phyloP scores from a whole-genome alignment of 2,888 invertebrate species.

The Cyclophora albipunctata region DNA sequence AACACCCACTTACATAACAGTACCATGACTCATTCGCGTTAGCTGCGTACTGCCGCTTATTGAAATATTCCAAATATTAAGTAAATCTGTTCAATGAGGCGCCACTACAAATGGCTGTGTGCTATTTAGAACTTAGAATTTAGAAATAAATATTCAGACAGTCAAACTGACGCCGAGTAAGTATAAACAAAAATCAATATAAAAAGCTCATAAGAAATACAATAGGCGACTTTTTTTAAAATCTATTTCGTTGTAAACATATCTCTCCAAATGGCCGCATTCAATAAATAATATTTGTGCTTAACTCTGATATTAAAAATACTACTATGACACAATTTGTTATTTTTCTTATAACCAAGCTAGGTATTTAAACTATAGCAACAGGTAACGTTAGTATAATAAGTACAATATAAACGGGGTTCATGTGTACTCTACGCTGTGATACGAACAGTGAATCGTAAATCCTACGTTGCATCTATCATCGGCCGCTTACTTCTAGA shows the following conservation, averaged over 20 bases:
- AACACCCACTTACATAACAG: too few species aligned
- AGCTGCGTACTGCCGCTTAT: too few species aligned
- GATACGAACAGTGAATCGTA: constrained; percentile 24
- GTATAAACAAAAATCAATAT: background rate
- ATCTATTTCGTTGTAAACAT: constrained; percentile 17
- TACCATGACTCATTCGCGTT: too few species aligned
- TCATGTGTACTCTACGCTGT: constrained; percentile 17
- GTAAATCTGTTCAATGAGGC: too few species aligned
- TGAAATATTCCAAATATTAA: too few species aligned
- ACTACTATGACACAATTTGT: too few species aligned
- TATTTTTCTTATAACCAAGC: too few species aligned
- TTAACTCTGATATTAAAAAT: background rate
- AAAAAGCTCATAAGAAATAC: constrained; percentile 8
- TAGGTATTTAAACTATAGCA: too few species aligned
- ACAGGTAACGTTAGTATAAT: too few species aligned
- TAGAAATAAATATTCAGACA: background rate
- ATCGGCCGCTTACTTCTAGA: constrained; percentile 47
- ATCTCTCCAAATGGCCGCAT: constrained; percentile 6
- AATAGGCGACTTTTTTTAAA: constrained; percentile 2
- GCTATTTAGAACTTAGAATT: background rate
- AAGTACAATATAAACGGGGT: too few species aligned
- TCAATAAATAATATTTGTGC: background rate
- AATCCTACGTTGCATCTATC: constrained; percentile 51
- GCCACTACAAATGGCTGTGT: background rate
- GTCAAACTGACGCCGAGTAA: background rate